Evolutionary conservation across 1,140 invertebrate species (phyloP).

Genomic region (Maconellicoccus hirsutus): DNA sequence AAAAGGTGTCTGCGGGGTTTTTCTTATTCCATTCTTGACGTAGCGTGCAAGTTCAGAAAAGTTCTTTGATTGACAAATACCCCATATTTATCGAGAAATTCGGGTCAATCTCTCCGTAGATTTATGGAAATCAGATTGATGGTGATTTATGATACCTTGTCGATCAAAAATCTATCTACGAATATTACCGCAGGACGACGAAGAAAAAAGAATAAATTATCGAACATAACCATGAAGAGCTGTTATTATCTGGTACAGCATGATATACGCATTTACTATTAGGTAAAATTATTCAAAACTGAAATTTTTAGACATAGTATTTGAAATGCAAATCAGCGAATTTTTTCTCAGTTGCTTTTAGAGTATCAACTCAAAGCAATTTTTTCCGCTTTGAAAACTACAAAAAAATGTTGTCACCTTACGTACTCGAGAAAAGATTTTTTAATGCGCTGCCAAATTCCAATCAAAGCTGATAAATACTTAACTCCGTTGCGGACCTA

Average conservation of each 20-base stretch:
- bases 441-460: background rate
- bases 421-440: background rate
- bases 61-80: background rate
- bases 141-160: background rate
- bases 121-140: conserved; percentile 3
- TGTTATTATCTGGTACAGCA: background rate
- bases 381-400: background rate
- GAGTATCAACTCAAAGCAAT: too few relatives aligned
- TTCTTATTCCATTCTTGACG: background rate
- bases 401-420: background rate
- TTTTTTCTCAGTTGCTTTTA: background rate
- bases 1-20: background rate
- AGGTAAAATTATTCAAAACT: background rate
- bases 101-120: background rate
- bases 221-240: background rate
- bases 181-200: background rate
- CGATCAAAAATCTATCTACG: background rate
- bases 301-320: background rate
- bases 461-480: background rate
- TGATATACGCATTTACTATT: background rate
- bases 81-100: background rate
- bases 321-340: background rate
- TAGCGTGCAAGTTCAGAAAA: background rate
- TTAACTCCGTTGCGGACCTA: background rate
- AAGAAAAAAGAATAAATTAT: conserved; percentile 1